phyloP scores from a whole-genome alignment of 2,113 vertebrate species.

The Larimichthys crocea region DNA sequence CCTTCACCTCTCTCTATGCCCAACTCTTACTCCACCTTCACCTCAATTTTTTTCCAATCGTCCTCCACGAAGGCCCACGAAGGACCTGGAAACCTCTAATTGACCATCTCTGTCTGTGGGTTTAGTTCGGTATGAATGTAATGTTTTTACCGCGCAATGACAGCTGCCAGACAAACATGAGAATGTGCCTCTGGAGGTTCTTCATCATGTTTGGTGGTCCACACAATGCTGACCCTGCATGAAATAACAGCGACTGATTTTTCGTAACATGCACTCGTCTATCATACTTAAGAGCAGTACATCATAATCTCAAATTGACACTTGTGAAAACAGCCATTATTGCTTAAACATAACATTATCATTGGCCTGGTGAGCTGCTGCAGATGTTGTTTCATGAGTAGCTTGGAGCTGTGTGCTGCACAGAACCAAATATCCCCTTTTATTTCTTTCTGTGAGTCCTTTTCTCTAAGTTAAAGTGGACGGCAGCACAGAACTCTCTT shows the following conservation, averaged over 20 bases:
- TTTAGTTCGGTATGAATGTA: constrained; percentile 49
- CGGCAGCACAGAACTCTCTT: constrained; percentile 1
- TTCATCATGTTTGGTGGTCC: constrained; percentile 47
- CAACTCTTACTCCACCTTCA: constrained; percentile 25
- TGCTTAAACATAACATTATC: constrained; percentile 65
- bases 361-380: constrained; percentile 56
- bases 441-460: constrained; percentile 19
- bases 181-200: constrained; percentile 15
- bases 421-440: constrained; percentile 9
- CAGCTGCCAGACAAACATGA: constrained; percentile 46
- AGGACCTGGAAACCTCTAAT: constrained; percentile 56
- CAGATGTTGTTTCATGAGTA: constrained; percentile 61
- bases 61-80: constrained; percentile 47
- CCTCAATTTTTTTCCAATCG: constrained; percentile 45
- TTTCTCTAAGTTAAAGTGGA: neutral
- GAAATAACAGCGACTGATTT: constrained; percentile 48
- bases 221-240: constrained; percentile 34
- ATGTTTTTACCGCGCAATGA: constrained; percentile 43
- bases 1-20: constrained; percentile 38
- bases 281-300: constrained; percentile 37
- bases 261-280: constrained; percentile 33
- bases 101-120: constrained; percentile 47
- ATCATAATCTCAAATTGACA: constrained; percentile 61
- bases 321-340: constrained; percentile 64
- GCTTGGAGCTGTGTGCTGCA: constrained; percentile 30